These are phyloP conservation scores for Ophiothrix spiculata DNA, from an alignment of 35 echinoderm and acorn worm species.

Conservation along the genomic window DNA sequence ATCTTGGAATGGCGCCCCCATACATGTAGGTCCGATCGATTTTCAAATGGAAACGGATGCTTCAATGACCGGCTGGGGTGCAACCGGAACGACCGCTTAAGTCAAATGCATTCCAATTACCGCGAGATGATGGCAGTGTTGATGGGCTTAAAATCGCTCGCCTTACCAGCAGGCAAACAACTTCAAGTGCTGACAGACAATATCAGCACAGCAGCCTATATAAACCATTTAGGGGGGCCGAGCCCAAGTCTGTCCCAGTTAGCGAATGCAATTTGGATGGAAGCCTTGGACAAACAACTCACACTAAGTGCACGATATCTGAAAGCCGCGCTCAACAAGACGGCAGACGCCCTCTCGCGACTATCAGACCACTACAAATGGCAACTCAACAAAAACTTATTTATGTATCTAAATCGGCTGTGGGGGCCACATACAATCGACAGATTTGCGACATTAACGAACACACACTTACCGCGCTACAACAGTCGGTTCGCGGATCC, in stretches of 20 bases:
- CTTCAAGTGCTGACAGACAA: constrained; percentile 39
- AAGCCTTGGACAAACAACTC: constrained; percentile 26
- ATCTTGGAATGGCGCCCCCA: constrained; percentile 25
- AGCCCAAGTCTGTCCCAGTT: constrained; percentile 21
- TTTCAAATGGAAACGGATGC: constrained; percentile 30
- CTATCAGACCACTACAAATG: constrained; percentile 37
- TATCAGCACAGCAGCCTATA: constrained; percentile 17
- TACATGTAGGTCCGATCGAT: constrained; percentile 6
- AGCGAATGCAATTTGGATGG: constrained; percentile 24
- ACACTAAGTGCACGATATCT: constrained; percentile 16
- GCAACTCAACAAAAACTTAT: not conserved
- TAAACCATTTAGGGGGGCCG: constrained; percentile 22
- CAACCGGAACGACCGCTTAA: too few relatives aligned
- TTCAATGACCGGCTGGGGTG: constrained; percentile 2
- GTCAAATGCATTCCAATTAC: constrained; percentile 41
- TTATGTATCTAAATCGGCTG: not conserved
- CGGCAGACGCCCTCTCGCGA: too few relatives aligned
- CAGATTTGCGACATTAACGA: constrained; percentile 22
- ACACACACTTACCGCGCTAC: constrained; percentile 29
- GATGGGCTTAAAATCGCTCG: constrained; percentile 22
- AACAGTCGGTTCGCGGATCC: constrained; percentile 38
- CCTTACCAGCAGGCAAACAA: constrained; percentile 5
- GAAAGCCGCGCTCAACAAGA: not conserved
- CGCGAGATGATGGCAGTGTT: constrained; percentile 45
- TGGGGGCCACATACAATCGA: constrained; percentile 33